These are phyloP conservation scores for Semotilus atromaculatus DNA, from an alignment of 2,797 vertebrate genomes.

Conservation along the genomic window DNA sequence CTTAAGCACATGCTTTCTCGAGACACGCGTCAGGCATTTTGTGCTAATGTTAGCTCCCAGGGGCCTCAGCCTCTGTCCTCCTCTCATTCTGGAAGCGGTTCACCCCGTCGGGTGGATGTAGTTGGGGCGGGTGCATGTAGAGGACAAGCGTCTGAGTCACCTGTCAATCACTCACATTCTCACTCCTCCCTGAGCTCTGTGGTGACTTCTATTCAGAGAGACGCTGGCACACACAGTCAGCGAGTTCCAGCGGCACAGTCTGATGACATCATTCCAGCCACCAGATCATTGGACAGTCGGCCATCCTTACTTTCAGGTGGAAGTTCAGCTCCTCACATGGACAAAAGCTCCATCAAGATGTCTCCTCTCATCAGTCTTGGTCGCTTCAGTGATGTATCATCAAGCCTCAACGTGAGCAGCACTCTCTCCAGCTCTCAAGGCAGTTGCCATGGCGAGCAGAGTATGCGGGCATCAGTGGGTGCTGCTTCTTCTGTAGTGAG, in stretches of 20 bases:
- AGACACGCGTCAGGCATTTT: neutral
- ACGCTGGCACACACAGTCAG: conserved; percentile 47
- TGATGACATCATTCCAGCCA: conserved; percentile 23
- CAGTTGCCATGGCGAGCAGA: conserved; percentile 62
- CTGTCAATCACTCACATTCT: conserved; percentile 73
- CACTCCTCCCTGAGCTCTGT: conserved; percentile 68
- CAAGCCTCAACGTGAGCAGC: conserved; percentile 62
- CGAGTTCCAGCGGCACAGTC: neutral
- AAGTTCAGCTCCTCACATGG: conserved; percentile 22
- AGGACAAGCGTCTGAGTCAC: conserved; percentile 48
- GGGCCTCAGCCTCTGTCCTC: conserved; percentile 32
- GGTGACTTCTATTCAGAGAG: conserved; percentile 59
- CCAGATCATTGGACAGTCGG: conserved; percentile 11
- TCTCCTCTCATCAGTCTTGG: conserved; percentile 57
- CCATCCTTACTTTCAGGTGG: conserved; percentile 2
- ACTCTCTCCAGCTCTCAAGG: conserved; percentile 66
- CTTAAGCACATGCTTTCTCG: conserved; percentile 65
- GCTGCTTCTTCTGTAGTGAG: conserved; percentile 69
- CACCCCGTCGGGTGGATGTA: conserved; percentile 6
- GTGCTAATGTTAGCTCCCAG: conserved; percentile 11
- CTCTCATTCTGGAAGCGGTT: conserved; percentile 36
- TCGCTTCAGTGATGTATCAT: conserved; percentile 69
- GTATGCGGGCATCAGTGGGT: conserved; percentile 62
- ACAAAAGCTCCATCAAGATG: conserved; percentile 17
- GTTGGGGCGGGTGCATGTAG: neutral